A percentile compares a stretch with the other conserved stretches of the same genome.
phyloP scores from a whole-genome alignment of 2,888 invertebrate genomes.

The Malachius bipustulatus region DNA sequence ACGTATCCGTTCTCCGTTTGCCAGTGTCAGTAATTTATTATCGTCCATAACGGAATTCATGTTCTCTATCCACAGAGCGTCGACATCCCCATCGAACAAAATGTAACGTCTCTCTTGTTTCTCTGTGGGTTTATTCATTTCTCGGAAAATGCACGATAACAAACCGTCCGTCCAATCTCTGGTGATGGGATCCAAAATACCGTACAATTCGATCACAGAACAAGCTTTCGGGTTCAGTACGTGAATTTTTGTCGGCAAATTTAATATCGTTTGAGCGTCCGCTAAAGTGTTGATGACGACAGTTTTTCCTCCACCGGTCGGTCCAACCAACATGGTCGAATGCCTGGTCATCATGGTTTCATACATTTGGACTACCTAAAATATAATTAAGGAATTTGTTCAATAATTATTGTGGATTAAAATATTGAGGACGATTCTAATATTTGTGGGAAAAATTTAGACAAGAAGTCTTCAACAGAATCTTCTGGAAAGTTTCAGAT shows the following conservation, averaged over 20 bases:
- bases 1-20: constrained; percentile 81
- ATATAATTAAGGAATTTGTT: neutral
- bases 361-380: constrained; percentile 78
- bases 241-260: constrained; percentile 65
- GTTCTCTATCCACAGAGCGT: constrained; percentile 92
- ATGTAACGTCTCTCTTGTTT: constrained; percentile 69
- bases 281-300: constrained; percentile 70
- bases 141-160: constrained; percentile 81
- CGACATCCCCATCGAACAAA: constrained; percentile 87
- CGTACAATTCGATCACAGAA: constrained; percentile 81
- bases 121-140: constrained; percentile 71
- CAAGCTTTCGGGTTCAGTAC: constrained; percentile 84
- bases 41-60: constrained; percentile 98
- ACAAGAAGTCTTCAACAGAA: too few species aligned
- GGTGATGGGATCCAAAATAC: constrained; percentile 71
- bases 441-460: too few species aligned
- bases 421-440: too few species aligned
- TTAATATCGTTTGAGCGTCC: constrained; percentile 64
- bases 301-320: constrained; percentile 86
- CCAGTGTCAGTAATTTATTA: constrained; percentile 77
- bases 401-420: neutral
- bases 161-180: constrained; percentile 91
- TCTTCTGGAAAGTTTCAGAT: too few species aligned
- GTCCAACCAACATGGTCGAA: constrained; percentile 84
- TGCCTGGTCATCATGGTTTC: constrained; percentile 93